These are phyloP conservation scores for Aporrectodea caliginosa DNA, from an alignment of 1,140 invertebrate species.

Conservation along the genomic window DNA sequence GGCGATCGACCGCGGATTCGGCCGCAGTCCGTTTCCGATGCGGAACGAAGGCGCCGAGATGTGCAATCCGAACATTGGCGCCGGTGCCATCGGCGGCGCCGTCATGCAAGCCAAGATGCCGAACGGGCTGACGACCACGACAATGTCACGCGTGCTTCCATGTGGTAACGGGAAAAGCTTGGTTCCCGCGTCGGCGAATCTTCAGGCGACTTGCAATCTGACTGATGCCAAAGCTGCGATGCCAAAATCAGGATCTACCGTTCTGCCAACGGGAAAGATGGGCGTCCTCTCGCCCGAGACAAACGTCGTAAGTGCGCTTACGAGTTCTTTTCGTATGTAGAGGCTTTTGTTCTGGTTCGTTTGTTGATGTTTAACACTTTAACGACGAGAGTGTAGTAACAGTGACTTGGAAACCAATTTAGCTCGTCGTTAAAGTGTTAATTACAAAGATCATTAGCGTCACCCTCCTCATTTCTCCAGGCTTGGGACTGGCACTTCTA, in stretches of 20 bases:
- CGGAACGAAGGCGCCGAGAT: neutral
- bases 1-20: neutral
- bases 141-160: neutral
- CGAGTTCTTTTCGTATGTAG: too few species aligned
- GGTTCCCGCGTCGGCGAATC: neutral
- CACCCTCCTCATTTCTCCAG: too few species aligned
- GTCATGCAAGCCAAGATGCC: neutral
- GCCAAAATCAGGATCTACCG: neutral
- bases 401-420: too few species aligned
- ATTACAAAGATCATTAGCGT: too few species aligned
- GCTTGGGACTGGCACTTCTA: too few species aligned
- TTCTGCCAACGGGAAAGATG: neutral
- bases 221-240: neutral
- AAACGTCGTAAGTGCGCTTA: neutral
- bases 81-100: neutral
- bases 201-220: neutral
- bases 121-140: neutral
- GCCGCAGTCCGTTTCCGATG: neutral
- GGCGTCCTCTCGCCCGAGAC: neutral
- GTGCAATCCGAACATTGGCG: neutral
- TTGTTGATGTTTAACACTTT: too few species aligned
- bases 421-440: too few species aligned
- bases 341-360: too few species aligned
- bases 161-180: neutral
- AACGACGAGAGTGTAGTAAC: too few species aligned